Percentiles rank a stretch among this genome's conserved stretches.
Evolutionary conservation across 2,113 vertebrate genomes (phyloP).

Genomic region (Oceanodroma tethys): DNA sequence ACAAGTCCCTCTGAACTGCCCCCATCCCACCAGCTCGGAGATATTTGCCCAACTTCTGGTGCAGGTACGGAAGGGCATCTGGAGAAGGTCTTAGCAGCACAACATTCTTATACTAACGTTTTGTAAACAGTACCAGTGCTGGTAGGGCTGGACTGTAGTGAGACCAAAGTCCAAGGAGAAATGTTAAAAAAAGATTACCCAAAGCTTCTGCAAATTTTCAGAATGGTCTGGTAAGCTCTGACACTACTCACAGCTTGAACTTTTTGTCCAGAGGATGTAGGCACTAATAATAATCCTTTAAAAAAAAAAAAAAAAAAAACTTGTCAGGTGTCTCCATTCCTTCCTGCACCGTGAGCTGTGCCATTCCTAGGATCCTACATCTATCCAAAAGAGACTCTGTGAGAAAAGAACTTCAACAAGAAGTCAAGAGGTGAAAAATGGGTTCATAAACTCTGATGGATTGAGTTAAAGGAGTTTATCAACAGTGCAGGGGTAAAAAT

Average conservation of each 20-base stretch:
- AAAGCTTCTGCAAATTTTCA: neutral
- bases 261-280: neutral
- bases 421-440: neutral
- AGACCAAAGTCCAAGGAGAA: neutral
- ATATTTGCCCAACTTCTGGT: neutral
- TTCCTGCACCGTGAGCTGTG: neutral
- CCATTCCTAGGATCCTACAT: neutral
- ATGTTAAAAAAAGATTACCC: neutral
- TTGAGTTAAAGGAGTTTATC: neutral
- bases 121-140: neutral
- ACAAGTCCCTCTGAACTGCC: neutral
- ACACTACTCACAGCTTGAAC: neutral
- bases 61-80: accelerated
- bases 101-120: neutral
- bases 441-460: neutral
- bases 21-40: neutral
- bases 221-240: neutral
- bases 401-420: neutral
- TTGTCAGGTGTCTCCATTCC: neutral
- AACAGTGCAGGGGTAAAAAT: neutral
- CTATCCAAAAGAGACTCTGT: neutral
- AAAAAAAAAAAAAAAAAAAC: neutral
- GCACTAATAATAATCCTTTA: neutral
- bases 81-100: neutral
- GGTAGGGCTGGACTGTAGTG: neutral